Base-by-base conservation (phyloP, 2,888 invertebrate genomes). In the Dicyrtomina minuta region DNA sequence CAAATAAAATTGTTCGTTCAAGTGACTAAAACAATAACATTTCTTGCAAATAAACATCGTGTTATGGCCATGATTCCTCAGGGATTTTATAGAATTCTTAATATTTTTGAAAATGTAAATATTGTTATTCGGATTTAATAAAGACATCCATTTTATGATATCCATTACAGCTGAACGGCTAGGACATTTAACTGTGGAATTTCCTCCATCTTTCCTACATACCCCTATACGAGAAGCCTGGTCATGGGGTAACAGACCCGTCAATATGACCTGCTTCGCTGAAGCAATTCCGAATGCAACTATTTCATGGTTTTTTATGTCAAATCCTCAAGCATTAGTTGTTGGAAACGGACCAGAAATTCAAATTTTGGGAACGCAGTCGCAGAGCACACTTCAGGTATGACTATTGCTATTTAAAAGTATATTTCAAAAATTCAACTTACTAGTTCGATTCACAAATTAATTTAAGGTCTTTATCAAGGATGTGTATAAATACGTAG, bases 281-380 rank as follows among this genome's bases (percentile, higher is more conserved):
- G 91, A 92, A 82, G 84, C 86, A 26, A 88, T 95, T 79, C 95
- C 95, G 2, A 95, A 95, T 81, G 95, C 95, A 0, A 94, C 94
- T 8, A 92, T 95, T 77, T 88, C 88, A 80, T 95, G 94, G 94
- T 87, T 86, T 81, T 87, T 84, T 82, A 80, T 81, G 69, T 79
- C 80, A 4, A 71, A 84, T 80, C 72, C 80, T 17, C 75, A 81
- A 77, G 74, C 80, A 70, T 71, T 70, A 24, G 44, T 81, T 76
- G 10, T 75, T 71, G 39, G 79, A 77, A 59, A 75, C 17, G 86
- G 86, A 56, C 83, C 85, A 0, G 85, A 86, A 76, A 84, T 89
- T 3, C 82, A 82, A 74, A 88, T 88, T 74, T 85, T 84, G 60
- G 89, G 88, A 10, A 86, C 86, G 13, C 90, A 91, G 4, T 90